These are phyloP conservation scores for Ifrita kowaldi DNA, from an alignment of 2,113 vertebrate genomes.

Conservation along the genomic window DNA sequence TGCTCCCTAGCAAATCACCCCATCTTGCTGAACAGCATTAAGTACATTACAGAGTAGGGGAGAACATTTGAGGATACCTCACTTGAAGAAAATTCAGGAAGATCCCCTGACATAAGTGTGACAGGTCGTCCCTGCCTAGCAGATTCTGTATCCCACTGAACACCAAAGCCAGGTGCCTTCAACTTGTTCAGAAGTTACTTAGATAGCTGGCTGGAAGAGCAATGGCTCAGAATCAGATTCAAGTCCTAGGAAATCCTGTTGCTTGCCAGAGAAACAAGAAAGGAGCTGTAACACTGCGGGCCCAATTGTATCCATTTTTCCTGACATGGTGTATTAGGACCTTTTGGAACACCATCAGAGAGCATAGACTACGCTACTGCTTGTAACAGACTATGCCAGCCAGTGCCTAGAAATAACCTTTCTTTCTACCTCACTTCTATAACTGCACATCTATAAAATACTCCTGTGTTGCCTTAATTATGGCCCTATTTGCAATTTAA, in stretches of 20 bases:
- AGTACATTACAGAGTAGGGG: background rate
- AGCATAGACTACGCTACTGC: background rate
- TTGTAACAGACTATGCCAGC: background rate
- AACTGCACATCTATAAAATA: background rate
- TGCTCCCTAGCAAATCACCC: background rate
- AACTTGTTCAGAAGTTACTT: background rate
- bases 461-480: background rate
- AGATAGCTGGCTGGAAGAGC: background rate
- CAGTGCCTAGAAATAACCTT: background rate
- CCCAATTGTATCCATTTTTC: background rate
- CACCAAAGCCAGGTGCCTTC: background rate
- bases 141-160: background rate
- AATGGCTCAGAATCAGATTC: background rate
- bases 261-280: background rate
- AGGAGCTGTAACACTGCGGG: background rate
- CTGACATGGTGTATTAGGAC: background rate
- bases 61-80: background rate
- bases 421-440: background rate
- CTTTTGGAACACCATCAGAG: conserved; percentile 25
- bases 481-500: background rate
- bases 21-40: background rate
- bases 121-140: background rate
- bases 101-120: background rate
- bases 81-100: background rate
- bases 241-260: background rate